Evolutionary conservation across 2,113 vertebrate genomes (phyloP), one percentile per base, ranked within the genome.

Genomic region (Thamnaconus septentrionalis): DNA sequence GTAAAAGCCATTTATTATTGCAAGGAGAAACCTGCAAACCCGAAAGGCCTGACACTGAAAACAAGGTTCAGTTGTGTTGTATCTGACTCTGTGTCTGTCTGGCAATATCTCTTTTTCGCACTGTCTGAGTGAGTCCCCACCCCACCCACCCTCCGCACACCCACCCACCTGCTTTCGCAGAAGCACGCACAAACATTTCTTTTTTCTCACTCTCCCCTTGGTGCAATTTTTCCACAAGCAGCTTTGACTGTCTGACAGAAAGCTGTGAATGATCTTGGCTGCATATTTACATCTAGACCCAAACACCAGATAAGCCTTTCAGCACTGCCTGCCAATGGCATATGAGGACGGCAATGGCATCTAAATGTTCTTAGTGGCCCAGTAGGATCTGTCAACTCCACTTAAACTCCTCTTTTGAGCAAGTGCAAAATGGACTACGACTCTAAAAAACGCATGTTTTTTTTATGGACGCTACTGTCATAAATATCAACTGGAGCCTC

Each of bases 351-450:
- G 76, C 76, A 56, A 70, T 76, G 11, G 59, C 52, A 78, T 69
- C 2, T 3, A 78, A 79, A 84, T 79, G 73, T 76, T 86, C 74
- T 86, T 82, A 71, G 72, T 75, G 64, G 79, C 75, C 68, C 57
- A 78, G 71, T 79, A 69, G 47, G 50, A 53, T 55, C 78, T 63
- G 75, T 83, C 85, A 69, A 65, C 75, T 75, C 73, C 76, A 56
- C 79, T 83, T 84, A 86, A 73, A 71, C 73, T 55, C 3, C 7
- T 31, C 18, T 41, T 53, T 4, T 50, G 71, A 76, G 55, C 74
- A 59, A 6, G 53, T 3, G 3, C 59, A 48, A 52, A 49, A 65
- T 69, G 47, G 9, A 66, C 44, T 48, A 11, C 52, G 44, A 74
- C 70, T 52, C 43, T 43, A 41, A 69, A 64, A 61, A 44, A 47